phyloP scores from a whole-genome alignment of 2,797 vertebrate genomes.

The Rousettus madagascariensis region DNA sequence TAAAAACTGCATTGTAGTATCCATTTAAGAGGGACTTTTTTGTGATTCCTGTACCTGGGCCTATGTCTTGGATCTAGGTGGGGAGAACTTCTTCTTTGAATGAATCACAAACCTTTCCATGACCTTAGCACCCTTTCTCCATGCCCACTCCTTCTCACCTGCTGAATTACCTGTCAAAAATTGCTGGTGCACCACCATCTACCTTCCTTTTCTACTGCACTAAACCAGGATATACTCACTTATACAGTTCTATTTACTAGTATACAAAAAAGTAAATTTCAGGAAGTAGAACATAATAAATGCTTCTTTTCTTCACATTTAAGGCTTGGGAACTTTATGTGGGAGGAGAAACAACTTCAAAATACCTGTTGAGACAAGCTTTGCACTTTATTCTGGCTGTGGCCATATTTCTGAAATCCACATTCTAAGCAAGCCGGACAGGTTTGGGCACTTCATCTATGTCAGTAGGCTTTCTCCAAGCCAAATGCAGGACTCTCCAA shows the following conservation, averaged over 20 bases:
- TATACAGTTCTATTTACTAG: not conserved
- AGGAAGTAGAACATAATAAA: not conserved
- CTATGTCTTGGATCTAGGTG: not conserved
- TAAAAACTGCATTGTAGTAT: not conserved
- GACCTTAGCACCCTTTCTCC: not conserved
- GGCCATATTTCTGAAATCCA: slow-evolving; percentile 26
- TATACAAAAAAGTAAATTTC: not conserved
- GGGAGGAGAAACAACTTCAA: not conserved
- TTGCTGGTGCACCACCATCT: not conserved
- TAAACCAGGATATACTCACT: not conserved
- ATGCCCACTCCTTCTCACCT: not conserved
- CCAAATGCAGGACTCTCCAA: not conserved
- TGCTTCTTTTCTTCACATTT: not conserved
- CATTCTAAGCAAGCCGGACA: slow-evolving; percentile 32
- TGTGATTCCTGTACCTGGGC: not conserved
- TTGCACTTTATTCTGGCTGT: slow-evolving; percentile 2
- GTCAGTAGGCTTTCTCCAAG: not conserved
- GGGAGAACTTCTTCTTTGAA: not conserved
- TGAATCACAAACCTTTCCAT: not conserved
- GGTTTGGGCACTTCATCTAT: slow-evolving; percentile 59
- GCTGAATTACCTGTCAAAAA: too few relatives aligned
- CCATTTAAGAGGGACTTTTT: not conserved
- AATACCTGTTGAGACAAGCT: slow-evolving; percentile 31
- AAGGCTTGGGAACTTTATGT: not conserved
- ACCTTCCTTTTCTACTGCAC: not conserved